These are phyloP conservation scores for Pterostichus madidus DNA, from an alignment of 2,888 invertebrate genomes.

Conservation along the genomic window DNA sequence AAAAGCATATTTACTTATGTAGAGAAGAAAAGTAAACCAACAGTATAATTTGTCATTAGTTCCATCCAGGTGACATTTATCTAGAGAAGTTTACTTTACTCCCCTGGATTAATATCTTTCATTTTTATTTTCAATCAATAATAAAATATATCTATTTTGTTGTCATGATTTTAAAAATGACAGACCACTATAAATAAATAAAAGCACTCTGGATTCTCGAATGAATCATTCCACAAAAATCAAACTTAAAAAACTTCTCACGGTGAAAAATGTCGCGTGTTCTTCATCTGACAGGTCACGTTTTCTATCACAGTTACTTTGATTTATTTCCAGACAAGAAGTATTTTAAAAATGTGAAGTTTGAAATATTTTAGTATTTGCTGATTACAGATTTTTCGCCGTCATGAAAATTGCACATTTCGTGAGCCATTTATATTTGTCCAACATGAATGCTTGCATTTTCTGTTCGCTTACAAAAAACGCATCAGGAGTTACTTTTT, in stretches of 20 bases:
- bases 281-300: not conserved
- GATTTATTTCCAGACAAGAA: slow-evolving; percentile 6
- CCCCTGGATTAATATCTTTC: too few species aligned
- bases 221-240: not conserved
- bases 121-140: too few species aligned
- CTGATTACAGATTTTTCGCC: slow-evolving; percentile 5
- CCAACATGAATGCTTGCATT: slow-evolving; percentile 11
- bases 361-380: slow-evolving; percentile 29
- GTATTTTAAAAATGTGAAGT: not conserved
- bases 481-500: not conserved
- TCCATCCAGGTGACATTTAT: too few species aligned
- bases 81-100: too few species aligned
- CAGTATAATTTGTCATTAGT: too few species aligned
- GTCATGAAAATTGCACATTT: not conserved
- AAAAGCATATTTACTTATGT: too few species aligned
- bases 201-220: not conserved
- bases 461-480: not conserved
- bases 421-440: not conserved
- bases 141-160: too few species aligned
- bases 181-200: too few species aligned
- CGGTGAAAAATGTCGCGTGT: not conserved
- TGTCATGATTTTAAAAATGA: too few species aligned
- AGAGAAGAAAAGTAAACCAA: too few species aligned
- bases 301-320: not conserved
- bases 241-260: not conserved